These are phyloP conservation scores for Centroberyx gerrardi DNA, from an alignment of 2,797 vertebrate genomes.

Conservation along the genomic window DNA sequence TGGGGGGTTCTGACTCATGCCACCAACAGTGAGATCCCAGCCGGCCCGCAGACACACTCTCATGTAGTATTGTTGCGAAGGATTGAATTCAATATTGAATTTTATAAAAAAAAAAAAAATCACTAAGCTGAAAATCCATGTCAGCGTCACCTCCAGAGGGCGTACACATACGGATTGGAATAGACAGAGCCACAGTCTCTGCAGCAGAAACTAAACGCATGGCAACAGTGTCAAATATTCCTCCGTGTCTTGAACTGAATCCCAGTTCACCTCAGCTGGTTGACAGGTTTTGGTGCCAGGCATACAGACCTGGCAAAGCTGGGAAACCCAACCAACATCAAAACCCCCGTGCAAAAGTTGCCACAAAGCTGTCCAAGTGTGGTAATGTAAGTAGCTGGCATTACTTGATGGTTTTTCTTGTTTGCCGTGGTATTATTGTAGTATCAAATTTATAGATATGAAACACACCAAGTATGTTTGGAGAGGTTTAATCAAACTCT, in stretches of 20 bases:
- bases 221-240: too few species aligned
- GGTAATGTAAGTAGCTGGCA: too few species aligned
- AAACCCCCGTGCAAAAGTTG: too few species aligned
- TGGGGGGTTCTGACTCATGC: conserved; percentile 1
- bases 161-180: not conserved
- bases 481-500: too few species aligned
- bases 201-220: not conserved
- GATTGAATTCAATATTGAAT: not conserved
- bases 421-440: too few species aligned
- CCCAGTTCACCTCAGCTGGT: conserved; percentile 8
- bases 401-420: too few species aligned
- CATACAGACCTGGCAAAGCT: not conserved
- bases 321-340: not conserved
- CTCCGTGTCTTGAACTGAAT: not conserved
- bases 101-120: not conserved
- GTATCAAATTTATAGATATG: too few species aligned
- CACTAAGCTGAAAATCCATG: not conserved
- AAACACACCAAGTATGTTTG: too few species aligned
- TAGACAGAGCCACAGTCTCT: conserved; percentile 18
- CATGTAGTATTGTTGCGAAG: not conserved
- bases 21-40: conserved; percentile 8
- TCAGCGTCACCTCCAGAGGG: too few species aligned
- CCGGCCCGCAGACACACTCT: conserved; percentile 17
- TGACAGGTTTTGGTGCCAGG: conserved; percentile 14
- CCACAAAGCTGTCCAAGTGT: too few species aligned